Evolutionary conservation across 2,888 invertebrate species (phyloP), one percentile per base, ranked within the genome.

Genomic region (Melikaiella ostensackeni): DNA sequence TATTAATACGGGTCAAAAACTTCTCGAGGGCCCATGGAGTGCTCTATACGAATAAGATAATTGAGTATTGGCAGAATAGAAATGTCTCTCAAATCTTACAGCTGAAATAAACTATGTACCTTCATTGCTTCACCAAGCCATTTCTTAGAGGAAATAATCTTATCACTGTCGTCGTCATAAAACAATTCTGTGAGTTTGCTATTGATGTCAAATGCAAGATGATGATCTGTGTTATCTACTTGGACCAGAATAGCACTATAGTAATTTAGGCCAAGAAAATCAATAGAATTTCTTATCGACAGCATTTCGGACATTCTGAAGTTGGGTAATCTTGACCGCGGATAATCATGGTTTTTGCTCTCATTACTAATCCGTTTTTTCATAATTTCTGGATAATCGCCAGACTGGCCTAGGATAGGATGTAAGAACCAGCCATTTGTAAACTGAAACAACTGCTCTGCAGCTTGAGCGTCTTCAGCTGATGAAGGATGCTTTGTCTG

Each of bases 351-450:
- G 19, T 90, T 89, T 70, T 88, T 91, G 78, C 95, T 96, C 42
- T 94, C 92, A 1, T 92, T 90, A 62, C 92, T 93, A 16, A 96
- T 92, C 4, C 93, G 91, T 21, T 92, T 90, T 76, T 94, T 93
- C 95, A 96, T 95, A 0, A 94, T 86, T 70, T 92, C 89, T 0
- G 96, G 96, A 88, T 95, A 96, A 89, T 95, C 94, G 0, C 95
- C 95, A 0, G 90, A 86, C 75, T 91, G 88, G 0, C 94, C 93
- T 88, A 94, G 94, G 50, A 96, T 94, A 1, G 96, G 95, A 88
- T 95, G 92, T 0, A 93, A 93, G 86, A 94, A 94, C 95, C 95
- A 95, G 42, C 95, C 95, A 75, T 94, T 92, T 94, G 94, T 89
- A 63, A 91, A 92, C 86, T 94, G 93, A 80, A 93, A 89, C 84